Evolutionary conservation across 2,888 invertebrate genomes (phyloP).

Genomic region (Latrodectus elegans): DNA sequence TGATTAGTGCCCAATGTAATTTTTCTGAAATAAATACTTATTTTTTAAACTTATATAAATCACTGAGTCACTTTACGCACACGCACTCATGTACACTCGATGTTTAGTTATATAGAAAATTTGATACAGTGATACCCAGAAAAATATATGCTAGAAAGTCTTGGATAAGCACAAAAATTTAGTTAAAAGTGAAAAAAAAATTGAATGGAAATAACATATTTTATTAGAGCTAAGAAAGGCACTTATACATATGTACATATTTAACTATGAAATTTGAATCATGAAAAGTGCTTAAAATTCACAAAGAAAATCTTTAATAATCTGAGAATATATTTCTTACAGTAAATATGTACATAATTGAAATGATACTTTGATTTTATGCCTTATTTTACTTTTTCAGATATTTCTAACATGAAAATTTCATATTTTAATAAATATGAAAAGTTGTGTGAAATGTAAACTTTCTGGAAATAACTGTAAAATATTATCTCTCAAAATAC

Average conservation of each 20-base stretch:
- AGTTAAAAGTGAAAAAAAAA: background rate
- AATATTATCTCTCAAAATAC: too few species aligned
- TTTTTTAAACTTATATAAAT: too few species aligned
- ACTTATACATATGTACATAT: conserved; percentile 63
- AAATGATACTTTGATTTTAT: conserved; percentile 49
- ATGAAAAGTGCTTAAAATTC: conserved; percentile 26
- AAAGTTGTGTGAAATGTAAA: background rate
- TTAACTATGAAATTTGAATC: conserved; percentile 26
- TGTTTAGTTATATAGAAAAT: too few species aligned
- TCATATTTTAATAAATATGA: background rate
- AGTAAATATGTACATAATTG: background rate
- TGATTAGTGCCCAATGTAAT: too few species aligned
- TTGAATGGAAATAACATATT: background rate
- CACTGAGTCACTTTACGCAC: too few species aligned
- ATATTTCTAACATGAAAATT: background rate
- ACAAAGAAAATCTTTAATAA: conserved; percentile 21
- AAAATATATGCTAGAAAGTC: background rate
- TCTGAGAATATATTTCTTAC: conserved; percentile 16
- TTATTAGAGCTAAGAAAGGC: conserved; percentile 63
- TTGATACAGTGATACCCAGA: too few species aligned
- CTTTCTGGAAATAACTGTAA: background rate
- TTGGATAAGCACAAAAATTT: background rate
- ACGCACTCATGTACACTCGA: too few species aligned
- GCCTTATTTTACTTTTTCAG: background rate
- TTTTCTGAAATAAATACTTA: too few species aligned